phyloP scores from a whole-genome alignment of 2,113 vertebrate genomes.

The Calyptommatus sinebrachiatus region DNA sequence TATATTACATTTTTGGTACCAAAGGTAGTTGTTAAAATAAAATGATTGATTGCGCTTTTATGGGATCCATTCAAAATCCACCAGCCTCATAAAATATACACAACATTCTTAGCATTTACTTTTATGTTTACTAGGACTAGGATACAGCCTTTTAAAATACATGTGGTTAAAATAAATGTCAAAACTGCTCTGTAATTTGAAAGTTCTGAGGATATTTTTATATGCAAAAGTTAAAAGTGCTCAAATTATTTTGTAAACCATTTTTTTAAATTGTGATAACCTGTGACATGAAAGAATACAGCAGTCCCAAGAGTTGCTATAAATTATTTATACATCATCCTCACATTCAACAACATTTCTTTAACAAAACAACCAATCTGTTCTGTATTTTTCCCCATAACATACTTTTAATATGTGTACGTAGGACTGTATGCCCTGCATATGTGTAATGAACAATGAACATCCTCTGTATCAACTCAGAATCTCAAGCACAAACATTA shows the following conservation, averaged over 20 bases:
- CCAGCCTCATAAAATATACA: background rate
- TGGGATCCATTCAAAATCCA: background rate
- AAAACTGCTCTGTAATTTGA: background rate
- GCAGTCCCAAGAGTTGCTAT: background rate
- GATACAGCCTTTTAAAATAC: conserved; percentile 11
- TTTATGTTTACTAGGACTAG: conserved; percentile 7
- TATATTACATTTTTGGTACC: conserved; percentile 13
- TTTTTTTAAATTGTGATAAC: background rate
- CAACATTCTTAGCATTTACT: conserved; percentile 23
- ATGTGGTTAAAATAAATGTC: conserved; percentile 14
- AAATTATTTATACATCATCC: background rate
- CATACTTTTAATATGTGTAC: background rate
- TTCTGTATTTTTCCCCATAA: conserved; percentile 1
- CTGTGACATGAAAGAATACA: background rate
- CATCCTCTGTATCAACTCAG: conserved; percentile 13
- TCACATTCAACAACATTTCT: conserved; percentile 9
- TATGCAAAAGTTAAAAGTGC: conserved; percentile 7
- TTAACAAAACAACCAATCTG: conserved; percentile 5
- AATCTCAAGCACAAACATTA: background rate
- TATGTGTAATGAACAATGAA: background rate
- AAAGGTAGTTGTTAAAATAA: conserved; percentile 1
- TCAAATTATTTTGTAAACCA: conserved; percentile 6
- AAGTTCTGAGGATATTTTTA: background rate
- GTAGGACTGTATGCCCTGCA: background rate
- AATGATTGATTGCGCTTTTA: background rate